Conservation (phyloP, 2,888 invertebrate genomes). For the Chrysina gloriosa region DNA sequence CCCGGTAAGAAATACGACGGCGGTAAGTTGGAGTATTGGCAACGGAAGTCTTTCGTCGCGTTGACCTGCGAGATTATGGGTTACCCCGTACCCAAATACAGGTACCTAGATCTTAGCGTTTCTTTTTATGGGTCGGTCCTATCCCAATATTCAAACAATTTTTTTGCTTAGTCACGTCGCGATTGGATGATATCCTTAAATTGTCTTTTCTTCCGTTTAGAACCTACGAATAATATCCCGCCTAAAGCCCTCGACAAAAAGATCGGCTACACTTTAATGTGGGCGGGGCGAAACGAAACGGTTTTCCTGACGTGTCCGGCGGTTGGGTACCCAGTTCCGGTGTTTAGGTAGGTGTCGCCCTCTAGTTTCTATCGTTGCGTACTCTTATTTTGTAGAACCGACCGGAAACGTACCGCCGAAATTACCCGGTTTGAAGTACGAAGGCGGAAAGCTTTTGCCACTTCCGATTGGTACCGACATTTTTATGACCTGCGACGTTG, state of each 20-base stretch:
- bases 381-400: constrained; percentile 64
- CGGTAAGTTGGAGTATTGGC: constrained; percentile 71
- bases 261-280: constrained; percentile 67
- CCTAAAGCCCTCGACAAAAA: constrained; percentile 68
- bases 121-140: not conserved
- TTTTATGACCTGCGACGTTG: constrained; percentile 76
- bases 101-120: constrained; percentile 69
- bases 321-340: constrained; percentile 63
- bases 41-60: constrained; percentile 68
- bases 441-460: constrained; percentile 71
- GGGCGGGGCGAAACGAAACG: constrained; percentile 57
- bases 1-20: constrained; percentile 68
- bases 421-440: constrained; percentile 68
- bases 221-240: constrained; percentile 76
- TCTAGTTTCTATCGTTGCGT: constrained; percentile 26
- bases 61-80: constrained; percentile 77
- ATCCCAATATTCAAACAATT: not conserved
- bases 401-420: constrained; percentile 73
- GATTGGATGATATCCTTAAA: no score
- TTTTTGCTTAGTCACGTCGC: no score
- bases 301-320: constrained; percentile 66
- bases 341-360: constrained; percentile 59
- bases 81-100: constrained; percentile 76
- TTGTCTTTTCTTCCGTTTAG: constrained; percentile 70
- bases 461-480: constrained; percentile 67